Evolutionary conservation across 1,140 invertebrate species (phyloP), one percentile per base, ranked within the genome.

Genomic region (Eueides isabella): DNA sequence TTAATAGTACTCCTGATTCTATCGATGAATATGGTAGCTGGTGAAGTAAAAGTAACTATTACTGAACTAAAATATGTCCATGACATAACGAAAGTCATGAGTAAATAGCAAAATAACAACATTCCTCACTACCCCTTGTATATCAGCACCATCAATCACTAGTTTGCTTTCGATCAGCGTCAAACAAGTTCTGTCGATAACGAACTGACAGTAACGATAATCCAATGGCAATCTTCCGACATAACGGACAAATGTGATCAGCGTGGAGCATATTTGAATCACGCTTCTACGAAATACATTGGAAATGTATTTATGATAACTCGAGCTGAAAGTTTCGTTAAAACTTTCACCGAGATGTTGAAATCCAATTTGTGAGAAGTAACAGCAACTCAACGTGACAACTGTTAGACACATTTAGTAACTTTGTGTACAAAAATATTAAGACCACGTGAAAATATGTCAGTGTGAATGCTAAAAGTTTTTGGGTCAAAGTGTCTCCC

Each of bases 401-500:
- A 44, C 6, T 44, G 41, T n/a, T 44, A n/a, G 41, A 19, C n/a
- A 0, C 5, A n/a, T 44, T 55, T 55, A 0, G 2, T 23, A 55
- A 26, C 19, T 26, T 55, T 5, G 48, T 26, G n/a, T 55, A 63
- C 61, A 29, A 29, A 67, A 67, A 48, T 67, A 29, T 67, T 48
- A 29, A 29, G 38, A 48, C 31, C 26, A 67, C 12, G 26, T 16
- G 23, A 16, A 67, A 67, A 67, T 67, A 48, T n/a, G 38, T 30
- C 14, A n/a, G 38, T 11, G 9, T 16, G 16, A 41, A 44, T 67
- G 29, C 35, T 67, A 41, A 48, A 44, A 28, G 23, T 67, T 62
- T 67, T 67, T 67, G 38, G 65, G 65, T 67, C 65, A 48, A 41
- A 66, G 38, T 48, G 35, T 67, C 38, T 28, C 65, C 65, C 23